These are phyloP conservation scores for Philaethria dido DNA, from an alignment of 2,888 invertebrate genomes.

Conservation along the genomic window DNA sequence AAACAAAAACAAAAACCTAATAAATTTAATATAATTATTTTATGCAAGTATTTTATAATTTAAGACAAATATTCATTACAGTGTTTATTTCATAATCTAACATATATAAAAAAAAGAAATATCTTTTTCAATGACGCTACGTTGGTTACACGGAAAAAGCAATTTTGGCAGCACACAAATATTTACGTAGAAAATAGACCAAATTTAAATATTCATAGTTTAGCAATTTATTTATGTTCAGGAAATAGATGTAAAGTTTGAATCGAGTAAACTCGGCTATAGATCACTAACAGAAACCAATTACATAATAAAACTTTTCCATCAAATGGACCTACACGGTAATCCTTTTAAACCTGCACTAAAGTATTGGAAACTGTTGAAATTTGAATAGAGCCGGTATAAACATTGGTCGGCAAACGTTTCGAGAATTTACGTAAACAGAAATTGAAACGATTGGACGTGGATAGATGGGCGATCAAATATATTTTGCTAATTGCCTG, in stretches of 20 bases:
- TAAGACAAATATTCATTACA: no score
- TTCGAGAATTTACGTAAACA: constrained; percentile 28
- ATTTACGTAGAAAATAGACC: neutral
- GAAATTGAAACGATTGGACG: constrained; percentile 17
- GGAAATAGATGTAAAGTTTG: neutral
- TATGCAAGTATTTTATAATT: no score
- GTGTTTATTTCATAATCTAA: no score
- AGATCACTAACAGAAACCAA: constrained; percentile 5
- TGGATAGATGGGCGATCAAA: constrained; percentile 10
- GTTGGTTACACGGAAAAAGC: neutral
- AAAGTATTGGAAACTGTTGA: constrained; percentile 27
- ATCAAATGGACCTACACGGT: constrained; percentile 25
- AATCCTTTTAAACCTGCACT: constrained; percentile 24
- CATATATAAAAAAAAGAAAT: no score
- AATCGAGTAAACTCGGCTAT: neutral
- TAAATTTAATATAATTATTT: no score
- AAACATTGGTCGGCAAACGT: constrained; percentile 21
- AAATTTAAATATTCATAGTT: neutral
- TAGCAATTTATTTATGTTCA: neutral
- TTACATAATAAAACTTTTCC: constrained; percentile 15
- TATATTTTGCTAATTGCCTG: constrained; percentile 7
- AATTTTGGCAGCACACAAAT: neutral
- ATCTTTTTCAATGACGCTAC: neutral
- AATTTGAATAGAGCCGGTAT: constrained; percentile 23
- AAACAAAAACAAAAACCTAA: no score